Base-by-base conservation (phyloP, 2,113 vertebrate species). In the Nasalis larvatus region DNA sequence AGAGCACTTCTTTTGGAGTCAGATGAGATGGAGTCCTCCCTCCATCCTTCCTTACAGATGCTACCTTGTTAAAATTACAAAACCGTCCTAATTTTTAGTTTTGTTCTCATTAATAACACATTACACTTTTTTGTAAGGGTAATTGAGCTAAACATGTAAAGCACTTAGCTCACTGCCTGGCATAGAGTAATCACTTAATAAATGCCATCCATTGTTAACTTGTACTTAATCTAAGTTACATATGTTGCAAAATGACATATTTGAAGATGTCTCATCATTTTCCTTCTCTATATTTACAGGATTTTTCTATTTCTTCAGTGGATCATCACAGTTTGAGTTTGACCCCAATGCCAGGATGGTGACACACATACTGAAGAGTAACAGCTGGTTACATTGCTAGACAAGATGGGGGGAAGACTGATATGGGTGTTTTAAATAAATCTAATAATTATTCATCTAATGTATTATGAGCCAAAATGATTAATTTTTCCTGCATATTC, bases 271-370 rank as follows among this genome's bases (percentile, higher is more conserved):
- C 54, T 86, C 35, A 91, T 63, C 20, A 4, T 45, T 80, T 95
- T 3, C 14, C 40, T 86, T 14, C 3, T 98, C 60, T 93, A 47
- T 85, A 13, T 60, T 45, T 54, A 1, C 98, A 99, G 99, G 98
- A 20, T 98, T 97, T 73, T 93, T 99, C 88, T 98, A 99, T 93
- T 99, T 99, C 98, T 99, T 99, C 98, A 97, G 66, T 20, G 98
- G 98, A 54, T 96, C 98, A 8, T 40, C 98, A 35, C 99, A 99
- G 96, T 99, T 98, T 77, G 98, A 99, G 56, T 99, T 99, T 98
- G 99, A 99, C 37, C 98, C 98, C 95, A 97, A 11, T 3, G 98
- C 98, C 42, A 99, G 90, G 97, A 99, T 95, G 97, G 98, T 99
- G 78, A 98, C 98, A 2, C 90, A 49, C 54, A 83, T 98, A 76